Evolutionary conservation across 37 sponge, comb jelly and placozoan genomes (phyloP), one percentile per base, ranked within the genome.

Genomic region (Tethya wilhelma): DNA sequence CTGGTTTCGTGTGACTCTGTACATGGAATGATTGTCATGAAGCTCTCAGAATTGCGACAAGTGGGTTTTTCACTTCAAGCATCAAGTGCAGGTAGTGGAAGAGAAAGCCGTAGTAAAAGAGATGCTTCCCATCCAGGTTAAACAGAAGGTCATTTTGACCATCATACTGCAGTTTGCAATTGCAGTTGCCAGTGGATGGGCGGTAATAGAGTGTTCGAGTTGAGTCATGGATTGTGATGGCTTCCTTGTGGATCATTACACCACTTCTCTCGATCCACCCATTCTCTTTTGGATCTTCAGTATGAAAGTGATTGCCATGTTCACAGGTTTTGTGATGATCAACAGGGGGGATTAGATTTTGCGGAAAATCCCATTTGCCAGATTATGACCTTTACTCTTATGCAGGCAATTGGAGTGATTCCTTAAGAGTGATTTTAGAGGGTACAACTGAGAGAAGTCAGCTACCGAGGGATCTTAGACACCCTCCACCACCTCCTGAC

Each of bases 81-180:
- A 71, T 71, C 25, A 44, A 20, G 25, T 71, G 49, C n/a, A 71
- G 72, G 25, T 71, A 71, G 19, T 42, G 49, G 3, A 71, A 26
- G 28, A 71, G 46, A 44, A 71, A 71, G 8, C 72, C 72, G 44
- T 71, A 71, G 46, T 44, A 71, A 25, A 71, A 71, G 9, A 71
- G 11, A 44, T 71, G 45, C 4, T 25, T 23, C 22, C 32, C 32
- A 44, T 71, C 72, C 25, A 71, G 45, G 28, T 71, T 71, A 30
- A 71, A 71, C 5, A 71, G 44, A 17, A 71, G 49, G 28, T 71
- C 72, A 23, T 41, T 53, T 44, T 71, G 72, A 32, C 72, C 72
- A 71, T 71, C 72, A 71, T 71, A 71, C 9, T 44, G 22, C 8
- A 44, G 72, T 30, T 32, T 41, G 28, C 72, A 71, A 44, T 44